Evolutionary conservation across 2,797 vertebrate species (phyloP).

Genomic region (Lindbergichthys nudifrons): DNA sequence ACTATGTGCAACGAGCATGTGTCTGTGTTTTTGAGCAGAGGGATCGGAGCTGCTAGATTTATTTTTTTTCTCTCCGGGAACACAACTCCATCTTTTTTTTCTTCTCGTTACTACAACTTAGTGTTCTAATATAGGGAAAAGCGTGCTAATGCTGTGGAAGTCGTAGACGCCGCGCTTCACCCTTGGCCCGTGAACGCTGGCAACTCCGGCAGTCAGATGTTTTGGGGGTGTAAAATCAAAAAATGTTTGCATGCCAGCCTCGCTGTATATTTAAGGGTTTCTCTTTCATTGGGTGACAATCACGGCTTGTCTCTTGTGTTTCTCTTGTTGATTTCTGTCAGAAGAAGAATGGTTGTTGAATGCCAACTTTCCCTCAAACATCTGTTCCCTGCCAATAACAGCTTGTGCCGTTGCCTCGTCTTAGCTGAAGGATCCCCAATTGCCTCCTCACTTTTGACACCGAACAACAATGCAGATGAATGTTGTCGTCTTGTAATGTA

Average conservation of each 20-base stretch:
- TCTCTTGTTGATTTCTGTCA: slow-evolving; percentile 81
- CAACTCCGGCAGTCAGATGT: slow-evolving; percentile 74
- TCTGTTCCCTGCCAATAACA: slow-evolving; percentile 87
- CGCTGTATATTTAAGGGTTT: slow-evolving; percentile 76
- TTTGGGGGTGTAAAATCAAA: slow-evolving; percentile 75
- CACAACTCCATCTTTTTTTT: slow-evolving; percentile 25
- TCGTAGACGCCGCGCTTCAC: slow-evolving; percentile 45
- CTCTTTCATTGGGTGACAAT: slow-evolving; percentile 80
- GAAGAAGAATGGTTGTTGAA: slow-evolving; percentile 80
- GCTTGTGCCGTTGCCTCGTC: slow-evolving; percentile 81
- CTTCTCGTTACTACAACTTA: slow-evolving; percentile 30
- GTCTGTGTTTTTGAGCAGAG: slow-evolving; percentile 57
- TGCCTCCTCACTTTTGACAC: slow-evolving; percentile 78
- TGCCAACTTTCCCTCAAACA: slow-evolving; percentile 86
- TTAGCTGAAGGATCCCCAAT: slow-evolving; percentile 79
- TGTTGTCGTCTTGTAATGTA: slow-evolving; percentile 73
- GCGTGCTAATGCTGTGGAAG: slow-evolving; percentile 36
- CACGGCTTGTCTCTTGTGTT: slow-evolving; percentile 74
- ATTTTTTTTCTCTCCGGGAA: slow-evolving; percentile 6
- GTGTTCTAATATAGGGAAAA: slow-evolving; percentile 36
- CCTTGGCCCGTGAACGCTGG: slow-evolving; percentile 64
- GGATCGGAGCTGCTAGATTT: slow-evolving; percentile 60
- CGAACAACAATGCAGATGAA: slow-evolving; percentile 79
- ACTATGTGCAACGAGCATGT: slow-evolving; percentile 57
- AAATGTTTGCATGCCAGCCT: slow-evolving; percentile 70